Percentiles rank a stretch among this genome's conserved stretches.
Conservation (phyloP, 1,140 invertebrate species). For the Riptortus pedestris region DNA sequence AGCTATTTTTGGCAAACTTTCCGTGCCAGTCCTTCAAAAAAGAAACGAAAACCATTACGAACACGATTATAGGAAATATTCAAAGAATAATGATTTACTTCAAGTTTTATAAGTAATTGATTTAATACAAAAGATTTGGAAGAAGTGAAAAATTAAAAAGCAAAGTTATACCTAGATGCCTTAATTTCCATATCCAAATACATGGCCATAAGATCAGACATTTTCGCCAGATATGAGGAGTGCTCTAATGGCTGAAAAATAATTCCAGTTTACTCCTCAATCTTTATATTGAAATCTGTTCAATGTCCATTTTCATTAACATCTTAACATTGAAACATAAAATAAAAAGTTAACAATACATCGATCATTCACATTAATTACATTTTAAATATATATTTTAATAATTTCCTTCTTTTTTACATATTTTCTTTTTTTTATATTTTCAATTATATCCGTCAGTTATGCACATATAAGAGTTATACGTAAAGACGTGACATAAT, state of each 20-base stretch:
- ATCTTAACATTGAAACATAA: slow-evolving; percentile 7
- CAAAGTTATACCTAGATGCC: slow-evolving; percentile 35
- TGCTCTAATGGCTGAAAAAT: slow-evolving; percentile 36
- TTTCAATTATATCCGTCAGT: neutral
- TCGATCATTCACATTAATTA: neutral
- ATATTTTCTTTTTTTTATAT: neutral
- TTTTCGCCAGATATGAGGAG: slow-evolving; percentile 38
- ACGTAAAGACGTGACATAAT: neutral
- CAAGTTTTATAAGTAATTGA: neutral
- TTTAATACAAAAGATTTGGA: neutral
- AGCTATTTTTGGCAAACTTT: slow-evolving; percentile 38
- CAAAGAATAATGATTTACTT: neutral
- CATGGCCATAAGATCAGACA: slow-evolving; percentile 41
- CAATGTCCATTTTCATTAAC: slow-evolving; percentile 4
- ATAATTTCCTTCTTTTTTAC: neutral
- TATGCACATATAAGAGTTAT: neutral
- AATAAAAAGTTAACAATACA: neutral
- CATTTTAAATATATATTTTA: neutral
- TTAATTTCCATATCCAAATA: slow-evolving; percentile 43
- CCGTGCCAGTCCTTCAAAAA: slow-evolving; percentile 33
- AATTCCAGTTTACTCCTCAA: slow-evolving; percentile 12
- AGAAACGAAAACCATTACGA: neutral
- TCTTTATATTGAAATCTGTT: slow-evolving; percentile 5
- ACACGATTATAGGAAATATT: neutral
- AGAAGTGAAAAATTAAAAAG: neutral